phyloP scores from a whole-genome alignment of 2,113 vertebrate species.

The Dasyprocta punctata region DNA sequence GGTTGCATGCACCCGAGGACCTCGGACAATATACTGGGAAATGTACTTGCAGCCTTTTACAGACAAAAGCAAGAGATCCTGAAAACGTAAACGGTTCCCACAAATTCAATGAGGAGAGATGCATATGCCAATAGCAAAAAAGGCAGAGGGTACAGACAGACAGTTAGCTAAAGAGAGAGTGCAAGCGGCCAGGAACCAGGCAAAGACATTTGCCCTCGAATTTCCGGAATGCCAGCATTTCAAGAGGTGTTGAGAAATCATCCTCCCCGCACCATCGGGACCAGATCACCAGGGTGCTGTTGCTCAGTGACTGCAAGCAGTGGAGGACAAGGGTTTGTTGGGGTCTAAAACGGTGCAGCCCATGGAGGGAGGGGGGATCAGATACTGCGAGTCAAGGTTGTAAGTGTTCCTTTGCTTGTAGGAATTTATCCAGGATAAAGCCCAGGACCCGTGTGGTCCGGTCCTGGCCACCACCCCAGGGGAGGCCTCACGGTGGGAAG shows the following conservation, averaged over 20 bases:
- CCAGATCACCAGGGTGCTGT: not conserved
- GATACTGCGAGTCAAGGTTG: not conserved
- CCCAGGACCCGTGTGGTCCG: not conserved
- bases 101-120: conserved; percentile 41
- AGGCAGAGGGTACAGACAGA: not conserved
- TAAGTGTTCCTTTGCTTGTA: not conserved
- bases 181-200: not conserved
- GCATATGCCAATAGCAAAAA: not conserved
- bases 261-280: not conserved
- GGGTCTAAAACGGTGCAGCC: not conserved
- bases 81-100: not conserved
- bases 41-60: not conserved
- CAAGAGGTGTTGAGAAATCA: not conserved
- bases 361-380: not conserved
- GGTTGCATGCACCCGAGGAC: not conserved
- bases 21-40: not conserved
- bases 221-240: not conserved
- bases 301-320: not conserved
- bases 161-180: not conserved
- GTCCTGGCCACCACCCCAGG: not conserved
- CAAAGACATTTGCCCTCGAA: not conserved
- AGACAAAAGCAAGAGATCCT: not conserved
- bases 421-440: not conserved
- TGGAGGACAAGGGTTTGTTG: not conserved
- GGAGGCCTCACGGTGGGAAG: not conserved